These are phyloP conservation scores for Matsumyia berberina DNA, from an alignment of 2,888 invertebrate species.

Conservation along the genomic window DNA sequence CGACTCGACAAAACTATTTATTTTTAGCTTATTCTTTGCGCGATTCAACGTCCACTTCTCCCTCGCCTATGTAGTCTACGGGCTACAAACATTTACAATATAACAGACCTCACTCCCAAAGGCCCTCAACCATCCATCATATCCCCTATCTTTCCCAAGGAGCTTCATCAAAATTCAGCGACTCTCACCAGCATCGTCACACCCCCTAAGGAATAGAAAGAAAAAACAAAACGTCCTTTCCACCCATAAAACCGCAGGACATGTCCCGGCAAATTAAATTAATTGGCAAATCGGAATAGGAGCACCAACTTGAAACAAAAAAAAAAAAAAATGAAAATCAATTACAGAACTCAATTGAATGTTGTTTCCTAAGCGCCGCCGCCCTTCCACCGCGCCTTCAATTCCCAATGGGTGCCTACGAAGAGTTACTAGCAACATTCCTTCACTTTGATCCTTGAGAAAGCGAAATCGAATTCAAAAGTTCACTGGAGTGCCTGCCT, in stretches of 20 bases:
- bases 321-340: constrained; percentile 23
- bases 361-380: neutral
- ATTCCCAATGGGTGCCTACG: neutral
- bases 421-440: constrained; percentile 19
- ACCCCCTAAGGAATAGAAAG: neutral
- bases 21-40: no score
- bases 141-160: neutral
- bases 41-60: no score
- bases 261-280: constrained; percentile 38
- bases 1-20: no score
- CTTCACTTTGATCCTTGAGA: constrained; percentile 39
- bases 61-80: no score
- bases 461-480: constrained; percentile 39
- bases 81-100: neutral
- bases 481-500: constrained; percentile 5
- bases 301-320: constrained; percentile 7
- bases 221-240: neutral
- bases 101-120: neutral
- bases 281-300: constrained; percentile 44
- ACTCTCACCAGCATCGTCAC: neutral
- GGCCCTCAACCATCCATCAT: neutral
- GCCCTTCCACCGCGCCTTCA: neutral
- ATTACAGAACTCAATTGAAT: constrained; percentile 46
- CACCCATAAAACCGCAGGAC: constrained; percentile 24
- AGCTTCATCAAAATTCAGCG: constrained; percentile 3